Evolutionary conservation across 1,140 invertebrate species (phyloP), one percentile per base, ranked within the genome.

Genomic region (Ceratosolen solmsi): DNA sequence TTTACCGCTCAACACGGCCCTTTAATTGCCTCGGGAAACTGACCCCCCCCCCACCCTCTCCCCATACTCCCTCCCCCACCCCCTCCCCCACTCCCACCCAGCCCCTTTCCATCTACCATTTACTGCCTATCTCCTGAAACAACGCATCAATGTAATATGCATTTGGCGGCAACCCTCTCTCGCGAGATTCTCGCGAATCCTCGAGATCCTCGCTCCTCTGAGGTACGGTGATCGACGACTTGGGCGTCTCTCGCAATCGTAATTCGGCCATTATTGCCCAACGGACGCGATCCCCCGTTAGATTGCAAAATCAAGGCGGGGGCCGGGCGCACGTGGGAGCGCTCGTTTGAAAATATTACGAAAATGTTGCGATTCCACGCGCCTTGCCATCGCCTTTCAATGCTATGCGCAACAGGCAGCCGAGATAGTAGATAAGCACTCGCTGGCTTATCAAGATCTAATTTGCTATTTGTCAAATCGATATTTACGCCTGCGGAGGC

Each of bases 251-350:
- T n/a, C n/a, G n/a, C n/a, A n/a, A n/a, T 46, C 41, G 41, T 13
- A 5, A 46, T 15, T 5, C 51, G 2, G 51, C 51, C 17, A 54
- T 15, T 3, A 33, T 54, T 74, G 30, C 5, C 30, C 9, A 56
- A 74, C 27, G 30, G 22, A 27, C 8, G 30, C 72, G 72, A 54
- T 54, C 49, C 11, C 33, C 13, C 54, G 33, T 20, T 58, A 25
- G 54, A 74, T 73, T 73, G 41, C 41, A 54, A 54, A n/a, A 30
- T 73, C 20, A 73, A 71, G 11, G 17, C 51, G 54, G 9, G 46
- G 11, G 27, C 2, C 17, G 41, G 5, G 41, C n/a, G 7, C 38
- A 71, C 3, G 3, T 38, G n/a, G 27, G 27, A n/a, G 33, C 9
- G 41, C 5, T 25, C 58, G n/a, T 63, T 33, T 3, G 30, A 20